phyloP scores from a whole-genome alignment of 2,888 invertebrate genomes.

The Trilocha varians region DNA sequence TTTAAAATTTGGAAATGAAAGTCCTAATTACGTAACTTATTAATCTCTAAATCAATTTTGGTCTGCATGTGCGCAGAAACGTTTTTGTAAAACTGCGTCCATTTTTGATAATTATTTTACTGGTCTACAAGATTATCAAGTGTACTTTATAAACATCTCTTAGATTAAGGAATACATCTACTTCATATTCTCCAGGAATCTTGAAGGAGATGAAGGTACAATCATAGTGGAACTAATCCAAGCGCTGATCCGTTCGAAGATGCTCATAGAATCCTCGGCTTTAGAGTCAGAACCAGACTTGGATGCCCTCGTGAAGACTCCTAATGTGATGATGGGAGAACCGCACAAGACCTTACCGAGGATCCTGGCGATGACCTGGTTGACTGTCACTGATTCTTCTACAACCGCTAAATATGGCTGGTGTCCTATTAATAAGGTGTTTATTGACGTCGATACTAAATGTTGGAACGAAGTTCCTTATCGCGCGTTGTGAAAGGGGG shows the following conservation, averaged over 20 bases:
- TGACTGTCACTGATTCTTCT: constrained; percentile 43
- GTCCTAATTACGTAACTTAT: no score
- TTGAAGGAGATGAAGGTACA: constrained; percentile 51
- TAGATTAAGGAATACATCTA: no score
- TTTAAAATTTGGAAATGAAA: no score
- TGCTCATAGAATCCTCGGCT: constrained; percentile 45
- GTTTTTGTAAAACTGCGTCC: no score
- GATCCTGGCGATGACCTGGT: constrained; percentile 46
- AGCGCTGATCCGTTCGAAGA: constrained; percentile 34
- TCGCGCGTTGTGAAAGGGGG: no score
- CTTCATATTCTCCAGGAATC: constrained; percentile 30
- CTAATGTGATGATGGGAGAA: constrained; percentile 48
- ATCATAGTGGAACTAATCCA: constrained; percentile 39
- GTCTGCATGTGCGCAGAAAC: no score
- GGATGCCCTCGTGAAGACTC: constrained; percentile 46
- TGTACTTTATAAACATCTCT: no score
- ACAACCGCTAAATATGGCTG: constrained; percentile 41
- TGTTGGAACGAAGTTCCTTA: no score
- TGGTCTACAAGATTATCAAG: no score
- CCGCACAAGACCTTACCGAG: constrained; percentile 53
- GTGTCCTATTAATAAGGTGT: constrained; percentile 51
- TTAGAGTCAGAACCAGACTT: constrained; percentile 50
- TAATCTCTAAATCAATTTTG: no score
- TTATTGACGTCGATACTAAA: no score
- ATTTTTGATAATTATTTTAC: no score